Percentiles rank a stretch among this genome's conserved stretches.
These are phyloP conservation scores for Leptopilina syphax DNA, from an alignment of 2,888 invertebrate species.

Conservation along the genomic window DNA sequence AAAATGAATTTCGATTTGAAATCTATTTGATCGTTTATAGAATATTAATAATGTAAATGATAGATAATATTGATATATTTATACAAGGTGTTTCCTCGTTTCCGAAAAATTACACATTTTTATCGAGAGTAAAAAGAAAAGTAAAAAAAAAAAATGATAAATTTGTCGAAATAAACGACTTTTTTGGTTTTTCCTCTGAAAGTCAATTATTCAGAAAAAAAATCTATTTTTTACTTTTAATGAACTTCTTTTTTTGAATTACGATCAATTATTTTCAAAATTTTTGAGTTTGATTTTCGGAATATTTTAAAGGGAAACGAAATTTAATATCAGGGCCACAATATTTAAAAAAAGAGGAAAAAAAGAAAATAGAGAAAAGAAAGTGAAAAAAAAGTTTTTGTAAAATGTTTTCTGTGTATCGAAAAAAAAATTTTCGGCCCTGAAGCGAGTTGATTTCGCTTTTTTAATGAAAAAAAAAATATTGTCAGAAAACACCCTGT, in stretches of 20 bases:
- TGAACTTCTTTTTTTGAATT: not conserved
- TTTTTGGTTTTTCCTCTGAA: conserved; percentile 31
- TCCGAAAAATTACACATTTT: not conserved
- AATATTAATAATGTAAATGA: conserved; percentile 58
- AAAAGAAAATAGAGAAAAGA: not conserved
- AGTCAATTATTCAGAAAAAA: conserved; percentile 23
- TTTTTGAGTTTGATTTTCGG: not conserved
- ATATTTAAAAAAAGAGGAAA: too few relatives aligned
- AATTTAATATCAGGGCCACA: not conserved
- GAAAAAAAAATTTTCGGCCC: conserved; percentile 15
- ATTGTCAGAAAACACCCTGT: conserved; percentile 59
- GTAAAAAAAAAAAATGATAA: not conserved
- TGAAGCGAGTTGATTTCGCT: conserved; percentile 31
- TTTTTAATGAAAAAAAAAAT: not conserved
- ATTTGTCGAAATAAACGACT: not conserved
- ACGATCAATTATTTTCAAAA: not conserved
- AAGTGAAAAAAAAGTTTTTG: not conserved
- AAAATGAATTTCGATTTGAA: conserved; percentile 3
- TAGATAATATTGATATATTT: conserved; percentile 39
- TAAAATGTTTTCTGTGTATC: not conserved
- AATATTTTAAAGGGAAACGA: not conserved
- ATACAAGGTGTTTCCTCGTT: conserved; percentile 40
- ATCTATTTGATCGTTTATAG: conserved; percentile 52
- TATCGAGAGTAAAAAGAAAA: not conserved
- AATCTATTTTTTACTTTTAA: conserved; percentile 15